phyloP scores from a whole-genome alignment of 2,888 invertebrate genomes.

The Amphimallon solstitiale region DNA sequence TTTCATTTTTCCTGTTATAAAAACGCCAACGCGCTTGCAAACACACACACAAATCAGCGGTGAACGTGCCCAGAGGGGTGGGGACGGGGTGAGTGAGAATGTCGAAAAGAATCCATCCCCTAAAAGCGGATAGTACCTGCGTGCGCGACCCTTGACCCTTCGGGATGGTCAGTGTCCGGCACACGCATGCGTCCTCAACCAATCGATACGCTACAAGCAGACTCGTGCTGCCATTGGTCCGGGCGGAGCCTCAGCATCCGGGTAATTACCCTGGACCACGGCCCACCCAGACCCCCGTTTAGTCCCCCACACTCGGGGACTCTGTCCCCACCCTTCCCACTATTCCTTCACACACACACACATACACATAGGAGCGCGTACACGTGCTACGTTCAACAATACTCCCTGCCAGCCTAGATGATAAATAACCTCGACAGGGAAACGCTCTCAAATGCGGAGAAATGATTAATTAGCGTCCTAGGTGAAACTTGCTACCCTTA shows the following conservation, averaged over 20 bases:
- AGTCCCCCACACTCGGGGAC: slow-evolving; percentile 61
- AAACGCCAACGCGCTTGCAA: slow-evolving; percentile 1
- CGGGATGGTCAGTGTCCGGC: slow-evolving; percentile 60
- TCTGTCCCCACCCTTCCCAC: slow-evolving; percentile 61
- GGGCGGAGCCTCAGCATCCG: slow-evolving; percentile 62
- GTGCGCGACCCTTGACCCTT: slow-evolving; percentile 55
- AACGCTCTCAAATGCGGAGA: slow-evolving; percentile 63
- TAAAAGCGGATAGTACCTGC: slow-evolving; percentile 52
- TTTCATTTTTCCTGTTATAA: slow-evolving; percentile 23
- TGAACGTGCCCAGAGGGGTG: slow-evolving; percentile 10
- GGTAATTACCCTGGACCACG: slow-evolving; percentile 65
- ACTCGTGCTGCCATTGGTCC: slow-evolving; percentile 59
- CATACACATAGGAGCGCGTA: slow-evolving; percentile 50
- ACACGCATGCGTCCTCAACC: slow-evolving; percentile 53
- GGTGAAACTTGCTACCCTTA: slow-evolving; percentile 47
- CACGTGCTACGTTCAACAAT: slow-evolving; percentile 40
- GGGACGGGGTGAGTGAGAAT: slow-evolving; percentile 38
- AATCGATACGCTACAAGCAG: slow-evolving; percentile 54
- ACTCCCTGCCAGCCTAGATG: slow-evolving; percentile 52
- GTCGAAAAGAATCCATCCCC: slow-evolving; percentile 35
- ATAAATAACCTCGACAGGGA: slow-evolving; percentile 64
- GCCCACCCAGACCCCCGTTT: slow-evolving; percentile 51
- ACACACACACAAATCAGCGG: not conserved
- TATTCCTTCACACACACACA: slow-evolving; percentile 61
- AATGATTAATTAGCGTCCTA: slow-evolving; percentile 63